Evolutionary conservation across 64 coral and sea anemone species (phyloP).

Genomic region (Trachythela sp.): DNA sequence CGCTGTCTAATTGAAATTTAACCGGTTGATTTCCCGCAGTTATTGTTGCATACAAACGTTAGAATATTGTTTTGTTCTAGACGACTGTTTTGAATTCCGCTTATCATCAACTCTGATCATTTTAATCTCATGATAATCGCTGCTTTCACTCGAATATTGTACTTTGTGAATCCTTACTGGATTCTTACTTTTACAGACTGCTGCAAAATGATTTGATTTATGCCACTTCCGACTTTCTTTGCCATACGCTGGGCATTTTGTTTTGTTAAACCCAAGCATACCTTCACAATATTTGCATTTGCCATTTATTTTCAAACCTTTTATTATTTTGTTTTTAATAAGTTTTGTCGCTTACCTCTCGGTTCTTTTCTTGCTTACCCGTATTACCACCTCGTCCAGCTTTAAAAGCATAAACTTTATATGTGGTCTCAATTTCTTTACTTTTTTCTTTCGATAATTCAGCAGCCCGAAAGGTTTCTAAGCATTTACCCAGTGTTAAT

Average conservation of each 20-base stretch:
- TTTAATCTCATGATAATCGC: not conserved
- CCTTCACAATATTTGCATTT: slow-evolving; percentile 34
- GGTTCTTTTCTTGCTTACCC: too few relatives aligned
- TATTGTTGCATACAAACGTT: not conserved
- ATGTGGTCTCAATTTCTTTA: not conserved
- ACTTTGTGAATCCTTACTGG: not conserved
- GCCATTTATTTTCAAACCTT: not conserved
- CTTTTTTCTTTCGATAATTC: not conserved
- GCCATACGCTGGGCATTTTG: not conserved
- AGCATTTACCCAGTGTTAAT: not conserved
- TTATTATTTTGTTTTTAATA: not conserved
- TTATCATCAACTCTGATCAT: not conserved
- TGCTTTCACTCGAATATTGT: not conserved
- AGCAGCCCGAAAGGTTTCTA: slow-evolving; percentile 8
- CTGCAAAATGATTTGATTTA: not conserved
- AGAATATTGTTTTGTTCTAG: not conserved
- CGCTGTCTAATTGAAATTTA: slow-evolving; percentile 8
- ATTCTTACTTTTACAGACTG: not conserved
- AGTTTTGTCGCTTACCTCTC: not conserved
- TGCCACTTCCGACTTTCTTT: too few relatives aligned
- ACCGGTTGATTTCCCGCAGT: not conserved
- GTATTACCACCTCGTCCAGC: not conserved
- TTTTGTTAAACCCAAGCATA: not conserved
- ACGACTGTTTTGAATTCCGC: not conserved
- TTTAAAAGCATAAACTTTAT: not conserved